Evolutionary conservation across 2,888 invertebrate genomes (phyloP).

Genomic region (Erebia palarica): DNA sequence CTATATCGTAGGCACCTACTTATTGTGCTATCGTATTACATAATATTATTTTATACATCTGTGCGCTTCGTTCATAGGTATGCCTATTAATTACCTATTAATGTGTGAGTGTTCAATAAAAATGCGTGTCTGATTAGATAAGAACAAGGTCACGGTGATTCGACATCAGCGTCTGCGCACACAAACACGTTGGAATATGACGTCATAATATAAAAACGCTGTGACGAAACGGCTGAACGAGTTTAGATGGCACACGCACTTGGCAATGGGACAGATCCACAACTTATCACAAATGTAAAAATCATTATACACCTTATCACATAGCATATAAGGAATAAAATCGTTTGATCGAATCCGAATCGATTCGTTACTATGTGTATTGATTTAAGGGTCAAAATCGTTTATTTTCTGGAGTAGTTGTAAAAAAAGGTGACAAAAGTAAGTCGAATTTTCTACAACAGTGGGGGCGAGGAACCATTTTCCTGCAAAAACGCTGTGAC

Average conservation of each 20-base stretch:
- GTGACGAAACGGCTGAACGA: not conserved
- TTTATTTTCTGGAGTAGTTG: not conserved
- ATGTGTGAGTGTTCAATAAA: not conserved
- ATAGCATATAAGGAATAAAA: not conserved
- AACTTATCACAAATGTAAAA: not conserved
- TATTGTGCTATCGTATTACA: too few species aligned
- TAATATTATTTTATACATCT: too few species aligned
- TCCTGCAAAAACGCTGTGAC: constrained; percentile 8
- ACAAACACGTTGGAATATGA: not conserved
- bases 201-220: not conserved
- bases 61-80: too few species aligned
- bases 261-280: not conserved
- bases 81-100: not conserved
- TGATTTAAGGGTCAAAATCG: not conserved
- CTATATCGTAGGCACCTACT: too few species aligned
- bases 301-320: not conserved
- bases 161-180: not conserved
- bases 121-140: not conserved
- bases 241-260: not conserved
- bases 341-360: not conserved
- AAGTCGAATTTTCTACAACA: constrained; percentile 25
- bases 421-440: constrained; percentile 1
- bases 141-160: not conserved
- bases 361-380: not conserved
- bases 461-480: constrained; percentile 16